phyloP scores from a whole-genome alignment of 2,797 vertebrate species.

The Tapirus indicus region DNA sequence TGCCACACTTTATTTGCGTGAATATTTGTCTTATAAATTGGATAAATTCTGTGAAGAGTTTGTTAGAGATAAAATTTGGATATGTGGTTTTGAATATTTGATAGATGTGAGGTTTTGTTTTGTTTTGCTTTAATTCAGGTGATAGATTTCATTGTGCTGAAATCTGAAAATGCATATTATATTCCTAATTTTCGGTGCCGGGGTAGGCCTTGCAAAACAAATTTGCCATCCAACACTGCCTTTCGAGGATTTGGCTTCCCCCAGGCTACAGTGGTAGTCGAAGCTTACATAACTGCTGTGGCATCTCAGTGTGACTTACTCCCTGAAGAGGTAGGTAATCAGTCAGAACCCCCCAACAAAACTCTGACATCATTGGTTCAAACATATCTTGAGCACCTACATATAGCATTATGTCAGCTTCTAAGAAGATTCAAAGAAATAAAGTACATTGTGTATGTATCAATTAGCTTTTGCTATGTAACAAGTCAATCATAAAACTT shows the following conservation, averaged over 20 bases:
- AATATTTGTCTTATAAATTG: neutral
- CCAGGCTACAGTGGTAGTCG: constrained; percentile 82
- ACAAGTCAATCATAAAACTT: neutral
- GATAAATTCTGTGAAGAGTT: neutral
- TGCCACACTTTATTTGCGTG: neutral
- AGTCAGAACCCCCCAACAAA: neutral
- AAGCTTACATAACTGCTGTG: constrained; percentile 86
- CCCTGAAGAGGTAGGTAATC: constrained; percentile 88
- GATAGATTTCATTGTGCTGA: constrained; percentile 83
- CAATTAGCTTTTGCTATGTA: neutral
- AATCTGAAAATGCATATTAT: constrained; percentile 87
- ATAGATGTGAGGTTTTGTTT: neutral
- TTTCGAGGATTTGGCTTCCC: constrained; percentile 89
- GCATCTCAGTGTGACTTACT: constrained; percentile 86
- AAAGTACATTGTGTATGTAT: neutral
- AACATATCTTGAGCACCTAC: neutral
- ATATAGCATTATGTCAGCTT: neutral
- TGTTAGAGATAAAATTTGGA: neutral
- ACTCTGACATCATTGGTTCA: neutral
- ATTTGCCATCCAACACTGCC: constrained; percentile 87
- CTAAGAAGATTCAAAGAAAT: neutral
- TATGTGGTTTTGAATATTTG: neutral
- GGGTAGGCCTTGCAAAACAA: constrained; percentile 87
- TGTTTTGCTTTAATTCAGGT: constrained; percentile 81
- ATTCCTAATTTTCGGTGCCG: constrained; percentile 87